Conservation (phyloP, 2,888 invertebrate species). For the Apotomis turbidana region DNA sequence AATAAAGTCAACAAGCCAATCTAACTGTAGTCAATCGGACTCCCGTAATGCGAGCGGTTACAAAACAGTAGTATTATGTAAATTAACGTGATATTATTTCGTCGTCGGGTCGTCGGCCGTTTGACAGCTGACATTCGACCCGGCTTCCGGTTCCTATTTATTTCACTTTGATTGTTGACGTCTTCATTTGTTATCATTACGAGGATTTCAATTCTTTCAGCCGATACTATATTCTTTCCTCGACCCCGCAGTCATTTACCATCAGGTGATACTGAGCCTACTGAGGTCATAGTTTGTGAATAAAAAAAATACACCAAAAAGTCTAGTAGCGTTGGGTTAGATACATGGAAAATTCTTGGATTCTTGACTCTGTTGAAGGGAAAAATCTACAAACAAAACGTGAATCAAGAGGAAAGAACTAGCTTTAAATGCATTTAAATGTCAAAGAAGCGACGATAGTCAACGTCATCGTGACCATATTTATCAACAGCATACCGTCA, state of each 20-base stretch:
- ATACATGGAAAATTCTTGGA: too few relatives aligned
- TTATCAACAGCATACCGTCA: conserved; percentile 30
- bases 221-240: too few relatives aligned
- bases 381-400: not conserved
- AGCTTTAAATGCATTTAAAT: conserved; percentile 14
- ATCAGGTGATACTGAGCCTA: too few relatives aligned
- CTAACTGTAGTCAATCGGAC: not conserved
- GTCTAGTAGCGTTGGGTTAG: too few relatives aligned
- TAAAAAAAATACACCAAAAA: too few relatives aligned
- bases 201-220: too few relatives aligned
- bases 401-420: conserved; percentile 8
- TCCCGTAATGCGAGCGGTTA: conserved; percentile 17
- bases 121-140: conserved; percentile 36
- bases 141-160: conserved; percentile 30
- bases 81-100: conserved; percentile 24
- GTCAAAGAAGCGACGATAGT: conserved; percentile 1
- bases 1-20: too few relatives aligned
- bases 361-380: too few relatives aligned
- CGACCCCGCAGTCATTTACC: too few relatives aligned
- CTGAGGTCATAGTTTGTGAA: too few relatives aligned
- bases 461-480: conserved; percentile 4
- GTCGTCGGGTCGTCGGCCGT: conserved; percentile 21
- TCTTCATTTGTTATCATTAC: not conserved
- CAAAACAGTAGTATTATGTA: conserved; percentile 34
- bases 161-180: not conserved